Conservation (phyloP, 2,888 invertebrate species). For the Sialis fuliginosa region DNA sequence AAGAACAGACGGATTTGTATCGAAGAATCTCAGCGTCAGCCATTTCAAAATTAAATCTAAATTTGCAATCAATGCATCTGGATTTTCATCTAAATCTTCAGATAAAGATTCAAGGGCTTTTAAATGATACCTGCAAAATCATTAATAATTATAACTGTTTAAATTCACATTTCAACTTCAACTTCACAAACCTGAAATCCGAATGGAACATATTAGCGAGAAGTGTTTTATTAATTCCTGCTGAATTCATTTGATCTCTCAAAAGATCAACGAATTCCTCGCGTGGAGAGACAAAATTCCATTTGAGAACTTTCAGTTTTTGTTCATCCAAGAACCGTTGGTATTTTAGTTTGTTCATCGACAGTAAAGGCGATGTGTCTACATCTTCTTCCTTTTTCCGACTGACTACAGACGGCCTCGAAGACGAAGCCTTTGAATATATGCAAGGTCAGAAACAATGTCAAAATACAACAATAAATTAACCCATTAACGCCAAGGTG, state of each 20-base stretch:
- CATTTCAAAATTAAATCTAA: conserved; percentile 91
- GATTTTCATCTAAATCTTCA: conserved; percentile 66
- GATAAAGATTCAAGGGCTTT: conserved; percentile 84
- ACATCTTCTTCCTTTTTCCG: conserved; percentile 74
- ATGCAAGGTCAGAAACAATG: neutral
- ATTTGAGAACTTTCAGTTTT: conserved; percentile 78
- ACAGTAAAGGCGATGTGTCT: conserved; percentile 60
- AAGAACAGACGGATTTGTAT: conserved; percentile 95
- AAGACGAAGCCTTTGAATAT: neutral
- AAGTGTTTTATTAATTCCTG: conserved; percentile 73
- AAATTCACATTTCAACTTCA: too few species aligned
- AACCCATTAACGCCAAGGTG: too few species aligned
- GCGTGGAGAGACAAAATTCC: conserved; percentile 88
- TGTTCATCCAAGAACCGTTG: conserved; percentile 89
- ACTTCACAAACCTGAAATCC: conserved; percentile 53
- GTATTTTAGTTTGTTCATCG: conserved; percentile 73
- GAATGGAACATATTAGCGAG: conserved; percentile 85
- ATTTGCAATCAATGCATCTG: conserved; percentile 68
- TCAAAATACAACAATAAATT: too few species aligned
- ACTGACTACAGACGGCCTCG: conserved; percentile 22
- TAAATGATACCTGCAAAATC: conserved; percentile 60
- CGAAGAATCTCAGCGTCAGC: conserved; percentile 91
- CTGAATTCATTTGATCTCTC: conserved; percentile 75
- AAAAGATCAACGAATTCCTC: conserved; percentile 88
- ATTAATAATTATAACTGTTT: neutral